Conservation (phyloP, 2,888 invertebrate species). For the Peribatodes rhomboidaria region DNA sequence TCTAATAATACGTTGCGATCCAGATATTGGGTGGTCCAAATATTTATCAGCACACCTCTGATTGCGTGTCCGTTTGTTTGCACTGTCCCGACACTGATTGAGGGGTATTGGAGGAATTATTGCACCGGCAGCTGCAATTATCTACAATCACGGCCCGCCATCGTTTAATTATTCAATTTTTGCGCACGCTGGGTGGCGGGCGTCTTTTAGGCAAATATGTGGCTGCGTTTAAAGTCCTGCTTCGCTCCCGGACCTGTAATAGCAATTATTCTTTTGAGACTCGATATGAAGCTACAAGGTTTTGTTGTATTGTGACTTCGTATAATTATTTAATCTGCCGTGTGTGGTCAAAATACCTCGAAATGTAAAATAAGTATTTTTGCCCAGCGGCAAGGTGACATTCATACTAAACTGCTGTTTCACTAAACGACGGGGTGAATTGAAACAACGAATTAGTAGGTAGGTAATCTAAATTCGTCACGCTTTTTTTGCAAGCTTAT, state of each 20-base stretch:
- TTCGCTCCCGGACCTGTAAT: conserved; percentile 10
- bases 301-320: neutral
- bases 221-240: conserved; percentile 25
- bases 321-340: conserved; percentile 4
- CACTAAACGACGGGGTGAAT: too few species aligned
- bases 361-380: neutral
- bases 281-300: conserved; percentile 12
- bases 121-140: conserved; percentile 72
- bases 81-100: conserved; percentile 74
- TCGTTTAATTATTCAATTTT: conserved; percentile 57
- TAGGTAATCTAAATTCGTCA: too few species aligned
- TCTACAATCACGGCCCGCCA: conserved; percentile 61
- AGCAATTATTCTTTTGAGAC: conserved; percentile 30
- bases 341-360: neutral
- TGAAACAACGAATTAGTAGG: too few species aligned
- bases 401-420: too few species aligned
- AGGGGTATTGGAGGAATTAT: conserved; percentile 73
- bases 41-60: conserved; percentile 69
- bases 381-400: too few species aligned
- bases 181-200: conserved; percentile 43
- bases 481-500: too few species aligned
- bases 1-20: conserved; percentile 4
- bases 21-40: conserved; percentile 63
- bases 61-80: conserved; percentile 73
- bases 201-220: conserved; percentile 42